Conservation (phyloP, 2,113 vertebrate genomes). For the Bubo bubo region DNA sequence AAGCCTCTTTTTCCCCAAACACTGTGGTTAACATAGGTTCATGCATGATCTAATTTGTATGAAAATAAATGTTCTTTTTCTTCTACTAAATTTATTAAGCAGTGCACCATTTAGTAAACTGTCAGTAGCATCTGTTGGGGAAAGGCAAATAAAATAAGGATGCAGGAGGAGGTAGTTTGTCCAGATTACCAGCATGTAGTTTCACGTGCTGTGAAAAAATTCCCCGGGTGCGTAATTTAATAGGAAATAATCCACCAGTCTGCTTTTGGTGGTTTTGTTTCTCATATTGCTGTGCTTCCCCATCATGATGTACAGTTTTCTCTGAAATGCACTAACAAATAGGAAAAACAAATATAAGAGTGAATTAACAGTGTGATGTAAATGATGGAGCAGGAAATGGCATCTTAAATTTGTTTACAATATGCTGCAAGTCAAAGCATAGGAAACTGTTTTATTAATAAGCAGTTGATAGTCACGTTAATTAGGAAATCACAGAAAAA, state of each 20-base stretch:
- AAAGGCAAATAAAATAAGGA: background rate
- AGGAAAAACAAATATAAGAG: slow-evolving; percentile 23
- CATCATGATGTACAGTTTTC: background rate
- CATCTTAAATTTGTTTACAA: slow-evolving; percentile 50
- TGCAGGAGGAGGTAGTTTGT: background rate
- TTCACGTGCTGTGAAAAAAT: background rate
- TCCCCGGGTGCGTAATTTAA: background rate
- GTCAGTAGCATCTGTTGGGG: slow-evolving; percentile 36
- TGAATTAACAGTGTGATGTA: slow-evolving; percentile 41
- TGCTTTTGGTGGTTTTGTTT: background rate
- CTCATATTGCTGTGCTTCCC: background rate
- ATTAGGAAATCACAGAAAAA: slow-evolving; percentile 59
- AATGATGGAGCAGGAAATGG: slow-evolving; percentile 38
- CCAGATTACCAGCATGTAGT: background rate
- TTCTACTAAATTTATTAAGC: background rate
- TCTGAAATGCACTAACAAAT: background rate
- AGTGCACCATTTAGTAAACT: slow-evolving; percentile 13
- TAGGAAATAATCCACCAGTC: slow-evolving; percentile 1
- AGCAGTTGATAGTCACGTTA: slow-evolving; percentile 50
- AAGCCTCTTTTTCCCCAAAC: background rate
- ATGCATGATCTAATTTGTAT: background rate
- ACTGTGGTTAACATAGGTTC: background rate
- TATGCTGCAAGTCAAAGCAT: slow-evolving; percentile 48
- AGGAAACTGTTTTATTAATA: slow-evolving; percentile 41
- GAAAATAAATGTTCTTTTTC: slow-evolving; percentile 16